These are phyloP conservation scores for Apodemia mormo DNA, from an alignment of 2,888 invertebrate genomes.

Conservation along the genomic window DNA sequence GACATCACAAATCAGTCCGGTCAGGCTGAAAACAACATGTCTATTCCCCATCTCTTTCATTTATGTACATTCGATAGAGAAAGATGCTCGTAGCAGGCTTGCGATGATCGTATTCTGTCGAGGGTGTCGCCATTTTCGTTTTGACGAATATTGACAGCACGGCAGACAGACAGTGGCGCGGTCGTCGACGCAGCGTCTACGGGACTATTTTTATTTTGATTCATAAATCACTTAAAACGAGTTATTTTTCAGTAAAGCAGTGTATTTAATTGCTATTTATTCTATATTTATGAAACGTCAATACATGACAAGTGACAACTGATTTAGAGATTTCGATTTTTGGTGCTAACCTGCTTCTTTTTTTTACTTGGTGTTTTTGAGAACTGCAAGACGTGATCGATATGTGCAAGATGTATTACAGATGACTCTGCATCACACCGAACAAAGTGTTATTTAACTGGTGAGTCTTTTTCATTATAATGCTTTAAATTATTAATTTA, in stretches of 20 bases:
- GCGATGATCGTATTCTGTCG: conserved; percentile 79
- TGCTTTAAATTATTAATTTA: conserved; percentile 20
- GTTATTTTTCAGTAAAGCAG: conserved; percentile 47
- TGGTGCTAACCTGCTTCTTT: conserved; percentile 77
- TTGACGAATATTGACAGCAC: conserved; percentile 88
- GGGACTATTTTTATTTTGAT: conserved; percentile 80
- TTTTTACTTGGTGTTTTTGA: conserved; percentile 74
- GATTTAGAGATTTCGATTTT: conserved; percentile 58
- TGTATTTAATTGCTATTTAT: conserved; percentile 51
- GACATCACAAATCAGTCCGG: conserved; percentile 80
- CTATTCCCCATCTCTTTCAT: conserved; percentile 53
- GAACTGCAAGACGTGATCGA: conserved; percentile 79
- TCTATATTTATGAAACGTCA: conserved; percentile 55
- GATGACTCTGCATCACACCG: conserved; percentile 72
- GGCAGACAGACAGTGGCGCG: conserved; percentile 80
- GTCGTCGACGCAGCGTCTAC: conserved; percentile 77
- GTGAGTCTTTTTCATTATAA: conserved; percentile 51
- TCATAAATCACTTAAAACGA: conserved; percentile 69
- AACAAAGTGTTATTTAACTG: conserved; percentile 63
- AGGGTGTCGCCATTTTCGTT: conserved; percentile 87
- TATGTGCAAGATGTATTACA: conserved; percentile 80
- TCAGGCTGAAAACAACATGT: conserved; percentile 74
- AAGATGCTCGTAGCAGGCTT: conserved; percentile 55
- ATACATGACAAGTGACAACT: conserved; percentile 55
- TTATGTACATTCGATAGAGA: conserved; percentile 48